Conservation (phyloP, 2,113 vertebrate species). For the Heterotilapia buettikoferi region DNA sequence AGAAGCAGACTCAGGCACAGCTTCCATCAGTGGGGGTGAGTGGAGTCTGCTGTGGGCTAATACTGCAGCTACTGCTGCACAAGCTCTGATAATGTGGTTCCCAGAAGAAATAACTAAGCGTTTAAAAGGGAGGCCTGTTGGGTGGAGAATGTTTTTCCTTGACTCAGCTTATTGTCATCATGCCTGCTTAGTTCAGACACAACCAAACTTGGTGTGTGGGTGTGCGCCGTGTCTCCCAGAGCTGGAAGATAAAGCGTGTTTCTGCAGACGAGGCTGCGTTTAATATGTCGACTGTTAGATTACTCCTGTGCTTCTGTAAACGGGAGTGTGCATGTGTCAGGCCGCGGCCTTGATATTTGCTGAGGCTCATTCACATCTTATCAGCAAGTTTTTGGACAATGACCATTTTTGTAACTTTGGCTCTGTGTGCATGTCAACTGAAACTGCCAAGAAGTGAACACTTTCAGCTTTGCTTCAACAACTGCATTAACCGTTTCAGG, state of each 20-base stretch:
- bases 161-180: neutral
- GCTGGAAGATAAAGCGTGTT: neutral
- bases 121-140: accelerated
- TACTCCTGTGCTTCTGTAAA: accelerated
- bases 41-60: neutral
- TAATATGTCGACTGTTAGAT: neutral
- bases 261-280: neutral
- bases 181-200: neutral
- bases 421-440: neutral
- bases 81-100: accelerated
- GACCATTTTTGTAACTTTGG: neutral
- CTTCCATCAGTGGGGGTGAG: accelerated
- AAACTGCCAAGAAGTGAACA: neutral
- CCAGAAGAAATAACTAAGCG: neutral
- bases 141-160: accelerated
- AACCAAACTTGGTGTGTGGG: neutral
- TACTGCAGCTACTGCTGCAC: neutral
- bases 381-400: accelerated
- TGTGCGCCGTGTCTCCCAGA: neutral
- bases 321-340: accelerated
- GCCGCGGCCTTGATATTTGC: neutral
- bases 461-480: accelerated
- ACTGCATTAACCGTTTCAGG: accelerated
- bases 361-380: neutral
- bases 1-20: neutral